These are phyloP conservation scores for Martes martes DNA, from an alignment of 2,113 vertebrate genomes.

Conservation along the genomic window DNA sequence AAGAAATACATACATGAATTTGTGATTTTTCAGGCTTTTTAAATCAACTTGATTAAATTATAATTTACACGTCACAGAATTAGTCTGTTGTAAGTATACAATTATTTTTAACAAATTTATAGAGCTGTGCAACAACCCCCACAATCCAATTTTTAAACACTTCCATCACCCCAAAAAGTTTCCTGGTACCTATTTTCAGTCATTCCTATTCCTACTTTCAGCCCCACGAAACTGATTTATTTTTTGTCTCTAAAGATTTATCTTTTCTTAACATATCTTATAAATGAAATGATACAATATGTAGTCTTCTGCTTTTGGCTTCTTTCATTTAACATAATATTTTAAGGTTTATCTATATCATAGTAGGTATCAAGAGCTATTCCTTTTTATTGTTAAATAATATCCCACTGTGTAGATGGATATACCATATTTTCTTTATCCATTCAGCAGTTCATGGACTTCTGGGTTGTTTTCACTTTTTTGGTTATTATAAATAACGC, in stretches of 20 bases:
- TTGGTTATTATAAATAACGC: too few relatives aligned
- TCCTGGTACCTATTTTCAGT: background rate
- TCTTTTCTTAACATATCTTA: background rate
- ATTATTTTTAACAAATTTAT: background rate
- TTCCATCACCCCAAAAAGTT: background rate
- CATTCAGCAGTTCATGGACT: too few relatives aligned
- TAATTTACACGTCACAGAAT: background rate
- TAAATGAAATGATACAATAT: background rate
- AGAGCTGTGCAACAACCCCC: background rate
- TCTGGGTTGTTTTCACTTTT: too few relatives aligned
- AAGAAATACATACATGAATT: background rate
- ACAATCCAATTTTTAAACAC: background rate
- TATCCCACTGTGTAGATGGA: background rate
- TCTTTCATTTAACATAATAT: background rate
- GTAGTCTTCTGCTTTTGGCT: background rate
- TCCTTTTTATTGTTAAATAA: background rate
- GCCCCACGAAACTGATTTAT: background rate
- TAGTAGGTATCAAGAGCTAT: background rate
- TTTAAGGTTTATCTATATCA: background rate
- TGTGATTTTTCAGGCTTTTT: background rate
- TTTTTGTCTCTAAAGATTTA: background rate
- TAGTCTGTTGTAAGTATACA: background rate
- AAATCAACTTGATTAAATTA: background rate
- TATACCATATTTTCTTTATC: background rate
- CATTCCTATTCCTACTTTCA: background rate